Conservation (phyloP, 1,140 invertebrate genomes). For the Drosophila nigrodunni region DNA sequence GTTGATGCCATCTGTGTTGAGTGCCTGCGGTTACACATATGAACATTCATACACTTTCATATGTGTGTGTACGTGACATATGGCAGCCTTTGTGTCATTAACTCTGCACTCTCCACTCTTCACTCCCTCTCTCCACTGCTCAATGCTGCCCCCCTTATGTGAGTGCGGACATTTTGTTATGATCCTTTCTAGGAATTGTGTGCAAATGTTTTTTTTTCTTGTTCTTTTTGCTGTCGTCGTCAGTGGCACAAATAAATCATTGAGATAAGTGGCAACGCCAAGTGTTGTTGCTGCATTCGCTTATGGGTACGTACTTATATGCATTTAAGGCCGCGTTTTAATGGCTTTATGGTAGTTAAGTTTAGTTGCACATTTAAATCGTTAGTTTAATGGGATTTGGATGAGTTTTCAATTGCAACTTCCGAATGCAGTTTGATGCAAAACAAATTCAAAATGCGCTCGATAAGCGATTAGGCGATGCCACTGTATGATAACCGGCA, state of each 20-base stretch:
- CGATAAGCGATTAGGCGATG: conserved; percentile 47
- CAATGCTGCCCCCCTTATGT: background rate
- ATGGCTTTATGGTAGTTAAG: conserved; percentile 29
- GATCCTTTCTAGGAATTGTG: conserved; percentile 54
- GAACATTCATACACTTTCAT: conserved; percentile 5
- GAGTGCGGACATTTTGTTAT: conserved; percentile 70
- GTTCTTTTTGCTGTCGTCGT: conserved; percentile 31
- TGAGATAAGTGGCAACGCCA: conserved; percentile 62
- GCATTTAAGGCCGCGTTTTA: conserved; percentile 41
- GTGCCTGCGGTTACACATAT: conserved; percentile 15
- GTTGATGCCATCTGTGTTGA: conserved; percentile 17
- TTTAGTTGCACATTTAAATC: conserved; percentile 14
- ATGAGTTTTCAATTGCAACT: conserved; percentile 37
- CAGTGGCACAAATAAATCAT: conserved; percentile 75
- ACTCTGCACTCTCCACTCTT: background rate
- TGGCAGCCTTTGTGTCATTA: conserved; percentile 28
- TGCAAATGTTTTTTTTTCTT: conserved; percentile 29
- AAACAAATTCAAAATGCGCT: conserved; percentile 28
- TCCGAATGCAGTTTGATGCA: conserved; percentile 31
- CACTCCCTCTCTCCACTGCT: background rate
- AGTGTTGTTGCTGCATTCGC: conserved; percentile 42
- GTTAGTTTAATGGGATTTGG: conserved; percentile 53
- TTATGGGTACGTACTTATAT: background rate
- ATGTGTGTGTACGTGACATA: conserved; percentile 26
- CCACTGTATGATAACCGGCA: conserved; percentile 52